These are phyloP conservation scores for Acleris holmiana DNA, from an alignment of 2,888 invertebrate species.

Conservation along the genomic window DNA sequence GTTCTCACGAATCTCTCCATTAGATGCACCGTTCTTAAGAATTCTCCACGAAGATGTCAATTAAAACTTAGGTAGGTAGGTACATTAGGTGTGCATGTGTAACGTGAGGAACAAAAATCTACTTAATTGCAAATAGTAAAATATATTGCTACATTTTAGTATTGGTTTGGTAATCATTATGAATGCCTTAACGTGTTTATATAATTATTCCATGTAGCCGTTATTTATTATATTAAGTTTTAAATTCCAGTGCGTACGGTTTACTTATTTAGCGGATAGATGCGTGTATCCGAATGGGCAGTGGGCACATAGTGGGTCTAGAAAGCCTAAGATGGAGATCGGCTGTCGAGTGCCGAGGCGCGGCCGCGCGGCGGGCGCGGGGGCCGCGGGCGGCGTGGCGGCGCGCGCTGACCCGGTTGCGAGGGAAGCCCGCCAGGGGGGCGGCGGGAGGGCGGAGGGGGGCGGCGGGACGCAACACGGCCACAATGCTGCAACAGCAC, in stretches of 20 bases:
- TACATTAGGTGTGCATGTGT: no score
- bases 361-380: constrained; percentile 52
- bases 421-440: constrained; percentile 71
- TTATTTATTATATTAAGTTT: neutral
- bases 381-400: constrained; percentile 62
- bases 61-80: no score
- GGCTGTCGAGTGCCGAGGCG: constrained; percentile 58
- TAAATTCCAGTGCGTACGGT: constrained; percentile 45
- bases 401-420: constrained; percentile 77
- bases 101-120: no score
- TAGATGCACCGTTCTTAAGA: no score
- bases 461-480: constrained; percentile 16
- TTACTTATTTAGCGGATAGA: constrained; percentile 47
- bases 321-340: constrained; percentile 54
- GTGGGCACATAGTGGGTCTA: constrained; percentile 51
- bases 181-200: no score
- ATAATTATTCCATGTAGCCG: neutral
- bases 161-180: no score
- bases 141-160: no score
- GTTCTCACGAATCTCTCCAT: no score
- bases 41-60: no score
- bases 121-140: no score
- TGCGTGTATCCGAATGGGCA: constrained; percentile 45
- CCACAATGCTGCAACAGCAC: constrained; percentile 36
- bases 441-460: constrained; percentile 59